A percentile compares a stretch with the other conserved stretches of the same genome.
phyloP scores from a whole-genome alignment of 1,140 invertebrate genomes.

The Delia radicum region DNA sequence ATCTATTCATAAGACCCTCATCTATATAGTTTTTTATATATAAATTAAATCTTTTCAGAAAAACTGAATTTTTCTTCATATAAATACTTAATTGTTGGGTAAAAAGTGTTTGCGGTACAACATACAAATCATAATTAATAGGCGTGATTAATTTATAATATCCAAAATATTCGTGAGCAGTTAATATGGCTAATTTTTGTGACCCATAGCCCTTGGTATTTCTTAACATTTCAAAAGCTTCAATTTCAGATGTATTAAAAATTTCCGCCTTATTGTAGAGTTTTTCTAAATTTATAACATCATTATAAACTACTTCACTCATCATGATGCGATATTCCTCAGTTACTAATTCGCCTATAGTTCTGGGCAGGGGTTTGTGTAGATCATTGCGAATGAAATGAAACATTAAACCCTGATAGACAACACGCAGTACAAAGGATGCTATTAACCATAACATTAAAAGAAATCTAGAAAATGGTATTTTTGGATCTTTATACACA shows the following conservation, averaged over 20 bases:
- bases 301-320: neutral
- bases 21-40: slow-evolving; percentile 13
- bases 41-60: slow-evolving; percentile 23
- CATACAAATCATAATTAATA: neutral
- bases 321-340: slow-evolving; percentile 38
- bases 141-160: slow-evolving; percentile 7
- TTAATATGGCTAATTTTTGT: neutral
- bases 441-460: slow-evolving; percentile 38
- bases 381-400: slow-evolving; percentile 43
- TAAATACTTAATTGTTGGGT: slow-evolving; percentile 27
- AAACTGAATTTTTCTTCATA: slow-evolving; percentile 25
- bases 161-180: slow-evolving; percentile 6
- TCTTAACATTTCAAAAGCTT: slow-evolving; percentile 10
- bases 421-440: slow-evolving; percentile 40
- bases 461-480: slow-evolving; percentile 30
- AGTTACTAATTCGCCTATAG: slow-evolving; percentile 35
- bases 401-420: slow-evolving; percentile 43
- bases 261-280: neutral
- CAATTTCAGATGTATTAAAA: neutral
- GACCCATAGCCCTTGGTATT: neutral
- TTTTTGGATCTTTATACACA: neutral
- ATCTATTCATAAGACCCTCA: slow-evolving; percentile 20
- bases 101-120: slow-evolving; percentile 16
- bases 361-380: slow-evolving; percentile 34
- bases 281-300: neutral